Conservation (phyloP, 1,140 invertebrate genomes). For the Druon quercuslanigerum region DNA sequence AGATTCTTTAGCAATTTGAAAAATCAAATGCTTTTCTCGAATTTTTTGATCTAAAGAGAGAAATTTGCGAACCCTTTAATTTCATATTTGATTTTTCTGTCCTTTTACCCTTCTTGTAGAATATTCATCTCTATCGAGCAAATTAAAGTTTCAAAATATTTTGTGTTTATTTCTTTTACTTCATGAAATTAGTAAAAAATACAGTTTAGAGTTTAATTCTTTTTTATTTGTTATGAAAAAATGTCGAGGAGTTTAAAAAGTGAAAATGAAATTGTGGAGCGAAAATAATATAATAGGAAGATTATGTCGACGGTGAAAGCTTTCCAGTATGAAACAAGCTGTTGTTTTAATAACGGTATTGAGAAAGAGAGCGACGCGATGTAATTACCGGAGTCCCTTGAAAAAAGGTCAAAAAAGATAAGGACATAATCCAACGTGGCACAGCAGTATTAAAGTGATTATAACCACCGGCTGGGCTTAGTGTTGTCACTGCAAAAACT, state of each 20-base stretch:
- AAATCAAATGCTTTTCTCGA: neutral
- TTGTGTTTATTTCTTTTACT: no score
- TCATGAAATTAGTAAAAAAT: no score
- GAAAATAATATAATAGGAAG: no score
- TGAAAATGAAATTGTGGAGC: no score
- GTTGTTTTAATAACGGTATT: conserved; percentile 2
- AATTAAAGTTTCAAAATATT: neutral
- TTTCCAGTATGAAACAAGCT: neutral
- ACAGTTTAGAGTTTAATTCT: no score
- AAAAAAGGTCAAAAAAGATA: neutral
- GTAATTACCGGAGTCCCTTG: neutral
- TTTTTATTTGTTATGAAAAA: no score
- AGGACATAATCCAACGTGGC: conserved; percentile 36
- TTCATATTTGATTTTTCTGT: neutral
- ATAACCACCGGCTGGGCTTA: conserved; percentile 33
- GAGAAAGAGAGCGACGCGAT: conserved; percentile 1
- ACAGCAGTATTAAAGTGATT: conserved; percentile 36
- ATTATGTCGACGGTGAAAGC: no score
- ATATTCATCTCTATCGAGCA: neutral
- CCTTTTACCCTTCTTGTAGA: neutral
- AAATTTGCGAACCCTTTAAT: neutral
- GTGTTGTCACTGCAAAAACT: conserved; percentile 41
- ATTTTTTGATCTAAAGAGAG: neutral
- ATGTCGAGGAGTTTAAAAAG: no score
- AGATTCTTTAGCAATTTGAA: neutral